These are phyloP conservation scores for Diuraphis noxia DNA, from an alignment of 1,140 invertebrate species.

Conservation along the genomic window DNA sequence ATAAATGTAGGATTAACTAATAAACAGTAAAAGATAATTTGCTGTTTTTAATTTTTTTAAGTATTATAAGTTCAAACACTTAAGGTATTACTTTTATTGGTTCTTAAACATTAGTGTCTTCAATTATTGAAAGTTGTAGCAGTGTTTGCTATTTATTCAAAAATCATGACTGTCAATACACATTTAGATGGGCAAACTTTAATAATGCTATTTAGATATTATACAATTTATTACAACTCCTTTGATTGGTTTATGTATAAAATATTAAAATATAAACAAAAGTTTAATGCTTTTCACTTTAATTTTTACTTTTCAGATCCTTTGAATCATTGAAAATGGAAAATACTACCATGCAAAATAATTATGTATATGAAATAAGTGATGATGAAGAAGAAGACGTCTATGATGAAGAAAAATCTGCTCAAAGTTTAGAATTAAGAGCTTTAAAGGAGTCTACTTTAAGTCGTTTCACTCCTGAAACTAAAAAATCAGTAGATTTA, in stretches of 20 bases:
- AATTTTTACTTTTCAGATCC: constrained; percentile 44
- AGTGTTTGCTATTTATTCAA: neutral
- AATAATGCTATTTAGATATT: neutral
- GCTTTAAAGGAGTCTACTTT: neutral
- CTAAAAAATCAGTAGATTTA: neutral
- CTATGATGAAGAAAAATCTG: neutral
- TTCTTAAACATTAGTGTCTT: neutral
- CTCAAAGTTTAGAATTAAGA: neutral
- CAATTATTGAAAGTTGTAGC: neutral
- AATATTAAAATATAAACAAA: neutral
- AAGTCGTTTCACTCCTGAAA: neutral
- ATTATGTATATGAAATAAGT: neutral
- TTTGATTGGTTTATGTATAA: neutral
- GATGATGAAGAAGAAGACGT: neutral
- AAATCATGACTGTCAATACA: neutral
- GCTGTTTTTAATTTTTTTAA: neutral
- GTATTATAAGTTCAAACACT: neutral
- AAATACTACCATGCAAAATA: neutral
- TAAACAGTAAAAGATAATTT: neutral
- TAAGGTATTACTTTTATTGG: neutral
- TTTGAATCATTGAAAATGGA: neutral
- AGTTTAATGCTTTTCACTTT: neutral
- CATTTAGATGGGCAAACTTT: neutral
- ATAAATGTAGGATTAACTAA: neutral
- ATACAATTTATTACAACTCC: neutral